These are phyloP conservation scores for Eurytoma californica DNA, from an alignment of 2,888 invertebrate genomes.

Conservation along the genomic window DNA sequence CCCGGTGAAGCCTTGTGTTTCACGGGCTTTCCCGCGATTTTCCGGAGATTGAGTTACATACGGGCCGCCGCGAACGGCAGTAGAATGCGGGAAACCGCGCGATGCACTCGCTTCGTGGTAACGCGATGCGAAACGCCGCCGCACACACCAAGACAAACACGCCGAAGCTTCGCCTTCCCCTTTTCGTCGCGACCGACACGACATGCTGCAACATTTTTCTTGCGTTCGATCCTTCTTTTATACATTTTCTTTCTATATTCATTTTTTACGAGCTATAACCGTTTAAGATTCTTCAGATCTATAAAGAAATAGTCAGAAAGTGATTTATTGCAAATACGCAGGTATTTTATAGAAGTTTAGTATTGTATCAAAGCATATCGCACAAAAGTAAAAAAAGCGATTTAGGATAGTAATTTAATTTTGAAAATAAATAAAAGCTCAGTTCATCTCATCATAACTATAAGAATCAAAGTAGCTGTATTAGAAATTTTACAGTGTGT, in stretches of 20 bases:
- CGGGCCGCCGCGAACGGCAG: conserved; percentile 28
- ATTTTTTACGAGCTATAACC: too few relatives aligned
- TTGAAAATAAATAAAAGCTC: too few relatives aligned
- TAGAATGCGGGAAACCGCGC: conserved; percentile 65
- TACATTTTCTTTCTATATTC: not conserved
- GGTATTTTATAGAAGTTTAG: too few relatives aligned
- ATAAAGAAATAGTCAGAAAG: too few relatives aligned
- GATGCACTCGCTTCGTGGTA: conserved; percentile 57
- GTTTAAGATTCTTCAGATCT: too few relatives aligned
- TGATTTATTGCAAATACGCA: too few relatives aligned
- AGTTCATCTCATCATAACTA: too few relatives aligned
- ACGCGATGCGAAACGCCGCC: conserved; percentile 60
- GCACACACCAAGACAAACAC: conserved; percentile 15
- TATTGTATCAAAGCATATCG: too few relatives aligned
- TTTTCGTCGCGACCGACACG: not conserved
- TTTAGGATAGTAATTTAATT: too few relatives aligned
- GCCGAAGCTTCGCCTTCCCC: conserved; percentile 8
- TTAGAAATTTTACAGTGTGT: too few relatives aligned
- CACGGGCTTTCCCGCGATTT: conserved; percentile 54
- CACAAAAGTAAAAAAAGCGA: too few relatives aligned
- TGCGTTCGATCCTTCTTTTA: not conserved
- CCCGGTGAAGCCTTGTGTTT: conserved; percentile 43
- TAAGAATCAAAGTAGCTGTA: too few relatives aligned
- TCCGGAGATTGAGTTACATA: conserved; percentile 63
- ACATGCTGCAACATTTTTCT: not conserved